Percentiles rank a stretch among this genome's conserved stretches.
Conservation (phyloP, 1,140 invertebrate species). For the Eumeta japonica region DNA sequence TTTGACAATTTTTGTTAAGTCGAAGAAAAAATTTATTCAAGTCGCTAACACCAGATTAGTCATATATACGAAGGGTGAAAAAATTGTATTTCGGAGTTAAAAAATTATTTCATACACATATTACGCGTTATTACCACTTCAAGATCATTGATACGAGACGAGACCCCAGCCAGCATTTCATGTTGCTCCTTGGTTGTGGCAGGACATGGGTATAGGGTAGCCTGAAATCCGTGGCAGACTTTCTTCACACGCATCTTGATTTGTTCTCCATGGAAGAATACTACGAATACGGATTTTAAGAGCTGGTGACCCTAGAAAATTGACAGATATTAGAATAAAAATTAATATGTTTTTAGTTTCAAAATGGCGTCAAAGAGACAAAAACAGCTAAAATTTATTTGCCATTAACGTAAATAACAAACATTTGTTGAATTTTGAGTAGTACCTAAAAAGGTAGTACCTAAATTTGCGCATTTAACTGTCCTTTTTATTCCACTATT, state of each 20-base stretch:
- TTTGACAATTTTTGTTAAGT: too few relatives aligned
- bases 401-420: too few relatives aligned
- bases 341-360: background rate
- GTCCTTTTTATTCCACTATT: background rate
- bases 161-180: constrained; percentile 86
- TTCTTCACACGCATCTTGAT: constrained; percentile 89
- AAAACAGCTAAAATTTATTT: too few relatives aligned
- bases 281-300: constrained; percentile 91
- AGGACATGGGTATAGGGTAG: constrained; percentile 89
- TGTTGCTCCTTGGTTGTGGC: constrained; percentile 79
- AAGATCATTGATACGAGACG: constrained; percentile 86
- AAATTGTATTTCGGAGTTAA: too few relatives aligned
- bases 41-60: too few relatives aligned
- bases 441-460: too few relatives aligned
- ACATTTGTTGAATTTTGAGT: too few relatives aligned
- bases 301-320: constrained; percentile 76
- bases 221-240: constrained; percentile 90
- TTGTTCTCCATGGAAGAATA: constrained; percentile 96
- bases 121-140: constrained; percentile 85
- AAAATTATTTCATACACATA: too few relatives aligned
- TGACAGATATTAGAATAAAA: constrained; percentile 3
- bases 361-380: background rate
- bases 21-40: too few relatives aligned
- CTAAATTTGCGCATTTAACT: background rate
- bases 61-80: too few relatives aligned